phyloP scores from a whole-genome alignment of 2,113 vertebrate genomes.

The Gracilinanus agilis region DNA sequence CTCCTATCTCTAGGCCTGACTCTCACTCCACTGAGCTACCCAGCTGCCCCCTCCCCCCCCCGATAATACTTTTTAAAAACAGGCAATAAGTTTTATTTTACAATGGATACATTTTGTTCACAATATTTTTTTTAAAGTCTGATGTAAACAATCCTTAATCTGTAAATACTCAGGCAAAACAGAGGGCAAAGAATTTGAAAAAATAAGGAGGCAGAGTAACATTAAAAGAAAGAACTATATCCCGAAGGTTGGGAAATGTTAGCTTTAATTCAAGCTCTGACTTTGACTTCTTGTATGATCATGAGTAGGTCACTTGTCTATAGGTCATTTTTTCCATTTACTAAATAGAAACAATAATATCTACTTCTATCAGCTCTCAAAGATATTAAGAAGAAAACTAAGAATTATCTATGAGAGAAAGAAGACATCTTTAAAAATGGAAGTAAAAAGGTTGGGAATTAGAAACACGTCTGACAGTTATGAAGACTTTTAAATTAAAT shows the following conservation, averaged over 20 bases:
- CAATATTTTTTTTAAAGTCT: background rate
- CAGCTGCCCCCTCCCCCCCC: too few relatives aligned
- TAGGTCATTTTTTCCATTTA: background rate
- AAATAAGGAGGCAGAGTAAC: background rate
- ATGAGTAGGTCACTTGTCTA: background rate
- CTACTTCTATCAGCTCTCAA: slow-evolving; percentile 6
- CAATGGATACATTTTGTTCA: slow-evolving; percentile 1
- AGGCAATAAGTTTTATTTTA: background rate
- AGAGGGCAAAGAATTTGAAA: background rate
- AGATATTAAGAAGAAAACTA: background rate
- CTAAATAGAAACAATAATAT: background rate
- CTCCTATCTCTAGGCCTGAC: too few relatives aligned
- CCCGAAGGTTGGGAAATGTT: background rate
- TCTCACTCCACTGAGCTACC: too few relatives aligned
- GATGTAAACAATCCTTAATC: background rate
- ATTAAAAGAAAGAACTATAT: background rate
- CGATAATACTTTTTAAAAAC: too few relatives aligned
- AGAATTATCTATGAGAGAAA: background rate
- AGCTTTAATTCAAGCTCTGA: background rate
- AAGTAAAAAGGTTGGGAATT: background rate
- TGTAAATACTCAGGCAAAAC: slow-evolving; percentile 1
- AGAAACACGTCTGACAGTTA: background rate
- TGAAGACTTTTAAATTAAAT: background rate
- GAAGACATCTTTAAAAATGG: background rate
- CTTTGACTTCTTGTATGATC: background rate